Base-by-base conservation (phyloP, 2,888 invertebrate genomes). In the Isotomurus palustris region DNA sequence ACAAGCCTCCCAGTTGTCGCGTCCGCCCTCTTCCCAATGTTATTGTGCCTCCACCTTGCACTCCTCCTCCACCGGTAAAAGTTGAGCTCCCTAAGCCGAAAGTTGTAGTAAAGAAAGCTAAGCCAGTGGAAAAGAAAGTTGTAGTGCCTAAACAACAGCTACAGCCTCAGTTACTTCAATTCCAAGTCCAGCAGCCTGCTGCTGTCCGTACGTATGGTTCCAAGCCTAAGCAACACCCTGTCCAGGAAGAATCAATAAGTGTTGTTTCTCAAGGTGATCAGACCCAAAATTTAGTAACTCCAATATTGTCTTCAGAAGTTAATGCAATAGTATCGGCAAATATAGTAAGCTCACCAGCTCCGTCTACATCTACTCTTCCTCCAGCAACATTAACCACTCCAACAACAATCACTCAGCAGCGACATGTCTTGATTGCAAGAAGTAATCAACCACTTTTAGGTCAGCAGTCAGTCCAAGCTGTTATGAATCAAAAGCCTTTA, bases 161-260 rank as follows among this genome's bases (percentile, higher is more conserved):
- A n/a, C n/a, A n/a, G n/a, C n/a, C n/a, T n/a, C n/a, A n/a, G n/a
- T n/a, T n/a, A n/a, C n/a, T 17, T 43, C 21, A 22, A 17, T 43
- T 43, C 22, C 6, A 43, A 43, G n/a, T n/a, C 22, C 38, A 21
- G n/a, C 32, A 32, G 8, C 50, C 62, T 22, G 52, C 63, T 21
- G 60, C 64, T 19, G 58, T 67, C 8, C 51, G 64, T 52, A 67
- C 67, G 0, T 66, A 66, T 47, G 66, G 66, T 10, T 62, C 69
- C 2, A 50, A 50, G 38, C 21, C 38, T 3, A 43, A 43, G 14
- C 6, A 12, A 22, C 6, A 22, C 19, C 19, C 22, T 22, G 19
- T 19, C 5, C 43, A 43, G 19, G 43, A 43, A 24, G 43, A 43
- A 4, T n/a, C n/a, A n/a, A 8, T 22, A 12, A 14, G 21, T 19